Evolutionary conservation across 53 echinoderm and acorn worm genomes (phyloP).

Genomic region (Holothuria scabra): DNA sequence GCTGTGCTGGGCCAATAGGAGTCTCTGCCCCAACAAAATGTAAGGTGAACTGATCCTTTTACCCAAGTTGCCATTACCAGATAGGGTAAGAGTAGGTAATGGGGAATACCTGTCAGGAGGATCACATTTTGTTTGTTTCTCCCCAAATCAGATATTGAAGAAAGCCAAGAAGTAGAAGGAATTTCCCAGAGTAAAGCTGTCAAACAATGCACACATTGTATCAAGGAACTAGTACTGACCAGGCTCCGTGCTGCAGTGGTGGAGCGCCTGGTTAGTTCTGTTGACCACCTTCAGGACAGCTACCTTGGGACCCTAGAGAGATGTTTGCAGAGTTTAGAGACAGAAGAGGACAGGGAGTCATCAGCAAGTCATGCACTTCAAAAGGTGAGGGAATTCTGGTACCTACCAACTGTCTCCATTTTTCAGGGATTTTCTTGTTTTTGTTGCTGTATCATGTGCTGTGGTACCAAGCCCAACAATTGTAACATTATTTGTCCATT

Average conservation of each 20-base stretch:
- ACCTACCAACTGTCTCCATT: too few species aligned
- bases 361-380: conserved; percentile 86
- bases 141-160: conserved; percentile 67
- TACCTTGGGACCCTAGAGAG: conserved; percentile 92
- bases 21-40: too few species aligned
- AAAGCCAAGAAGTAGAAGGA: conserved; percentile 71
- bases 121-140: too few species aligned
- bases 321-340: conserved; percentile 92
- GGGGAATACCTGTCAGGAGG: too few species aligned
- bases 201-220: conserved; percentile 85
- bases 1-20: too few species aligned
- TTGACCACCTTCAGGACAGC: conserved; percentile 92
- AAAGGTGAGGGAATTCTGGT: conserved; percentile 70
- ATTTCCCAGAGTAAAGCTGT: conserved; percentile 85
- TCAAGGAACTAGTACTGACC: conserved; percentile 89
- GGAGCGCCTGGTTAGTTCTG: conserved; percentile 92
- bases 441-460: too few species aligned
- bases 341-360: conserved; percentile 70
- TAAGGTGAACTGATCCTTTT: too few species aligned
- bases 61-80: too few species aligned
- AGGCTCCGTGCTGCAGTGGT: conserved; percentile 83
- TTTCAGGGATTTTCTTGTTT: too few species aligned
- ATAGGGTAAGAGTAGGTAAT: too few species aligned
- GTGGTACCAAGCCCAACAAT: too few species aligned
- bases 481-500: too few species aligned